These are phyloP conservation scores for Anguilla obscura DNA, from an alignment of 2,797 vertebrate species.

Conservation along the genomic window DNA sequence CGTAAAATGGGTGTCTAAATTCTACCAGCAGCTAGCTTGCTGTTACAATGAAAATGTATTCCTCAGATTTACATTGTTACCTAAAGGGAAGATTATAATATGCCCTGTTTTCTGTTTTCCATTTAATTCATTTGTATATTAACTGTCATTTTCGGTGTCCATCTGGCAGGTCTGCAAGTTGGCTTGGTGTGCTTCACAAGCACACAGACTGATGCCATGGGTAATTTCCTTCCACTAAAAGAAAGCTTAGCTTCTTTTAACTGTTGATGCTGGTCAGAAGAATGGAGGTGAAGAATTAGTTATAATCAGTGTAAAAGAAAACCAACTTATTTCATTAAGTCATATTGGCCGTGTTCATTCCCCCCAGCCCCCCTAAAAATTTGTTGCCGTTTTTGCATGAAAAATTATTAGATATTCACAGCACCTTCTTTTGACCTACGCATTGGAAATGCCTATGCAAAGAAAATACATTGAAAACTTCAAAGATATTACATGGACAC, in stretches of 20 bases:
- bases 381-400: background rate
- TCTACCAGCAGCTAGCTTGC: background rate
- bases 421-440: background rate
- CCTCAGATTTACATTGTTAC: constrained; percentile 5
- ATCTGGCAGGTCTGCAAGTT: background rate
- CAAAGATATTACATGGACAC: background rate
- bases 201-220: background rate
- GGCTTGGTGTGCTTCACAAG: background rate
- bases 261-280: background rate
- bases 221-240: background rate
- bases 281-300: background rate
- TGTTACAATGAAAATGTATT: background rate
- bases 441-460: constrained; percentile 6
- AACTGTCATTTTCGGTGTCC: background rate
- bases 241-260: background rate
- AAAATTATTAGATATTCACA: background rate
- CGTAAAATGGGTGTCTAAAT: constrained; percentile 6
- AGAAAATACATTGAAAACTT: background rate
- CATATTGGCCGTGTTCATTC: no score
- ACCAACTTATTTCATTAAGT: background rate
- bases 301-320: background rate
- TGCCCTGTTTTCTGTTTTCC: background rate
- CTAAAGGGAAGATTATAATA: constrained; percentile 6
- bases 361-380: background rate
- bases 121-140: background rate